Percentiles rank a stretch among this genome's conserved stretches.
phyloP scores from a whole-genome alignment of 2,113 vertebrate species.

The Etheostoma cragini region DNA sequence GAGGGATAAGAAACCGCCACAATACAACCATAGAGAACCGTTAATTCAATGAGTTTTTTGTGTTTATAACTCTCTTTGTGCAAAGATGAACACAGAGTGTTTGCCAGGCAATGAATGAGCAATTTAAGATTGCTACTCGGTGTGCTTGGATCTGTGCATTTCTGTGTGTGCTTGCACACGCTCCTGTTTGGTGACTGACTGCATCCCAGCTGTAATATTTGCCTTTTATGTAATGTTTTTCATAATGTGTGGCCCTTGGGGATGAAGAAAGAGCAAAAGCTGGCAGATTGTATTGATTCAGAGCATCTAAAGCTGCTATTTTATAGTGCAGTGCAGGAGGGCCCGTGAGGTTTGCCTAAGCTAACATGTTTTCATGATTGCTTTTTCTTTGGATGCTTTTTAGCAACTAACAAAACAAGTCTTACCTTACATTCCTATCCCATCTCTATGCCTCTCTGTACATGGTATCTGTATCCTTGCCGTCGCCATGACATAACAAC shows the following conservation, averaged over 20 bases:
- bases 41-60: conserved; percentile 50
- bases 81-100: conserved; percentile 31
- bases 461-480: not conserved
- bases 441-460: not conserved
- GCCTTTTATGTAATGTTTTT: conserved; percentile 80
- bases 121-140: conserved; percentile 38
- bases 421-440: not conserved
- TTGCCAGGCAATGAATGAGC: conserved; percentile 43
- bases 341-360: conserved; percentile 48
- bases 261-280: conserved; percentile 67
- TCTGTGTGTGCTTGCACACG: not conserved
- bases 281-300: conserved; percentile 81
- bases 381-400: conserved; percentile 51
- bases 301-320: conserved; percentile 73
- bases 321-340: conserved; percentile 55
- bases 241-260: conserved; percentile 73
- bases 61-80: conserved; percentile 63
- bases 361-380: conserved; percentile 59
- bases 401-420: conserved; percentile 19
- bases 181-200: conserved; percentile 42
- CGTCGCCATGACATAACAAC: not conserved
- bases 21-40: conserved; percentile 58
- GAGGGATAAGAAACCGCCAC: conserved; percentile 68
- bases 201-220: conserved; percentile 69
- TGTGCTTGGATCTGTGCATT: conserved; percentile 1